Evolutionary conservation across 2,113 vertebrate species (phyloP).

Genomic region (Eublepharis macularius): DNA sequence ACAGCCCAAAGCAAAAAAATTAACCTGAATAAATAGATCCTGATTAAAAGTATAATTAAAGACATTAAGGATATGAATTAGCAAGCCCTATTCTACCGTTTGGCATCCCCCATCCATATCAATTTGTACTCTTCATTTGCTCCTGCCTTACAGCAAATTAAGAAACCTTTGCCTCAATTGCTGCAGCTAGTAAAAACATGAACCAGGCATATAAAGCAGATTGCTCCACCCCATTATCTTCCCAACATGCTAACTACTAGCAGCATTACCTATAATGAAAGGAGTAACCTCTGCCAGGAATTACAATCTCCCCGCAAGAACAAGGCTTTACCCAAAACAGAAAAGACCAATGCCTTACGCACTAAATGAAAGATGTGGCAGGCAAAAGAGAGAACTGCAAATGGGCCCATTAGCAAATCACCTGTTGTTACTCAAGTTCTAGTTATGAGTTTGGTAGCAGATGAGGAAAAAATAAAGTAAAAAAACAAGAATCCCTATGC

Average conservation of each 20-base stretch:
- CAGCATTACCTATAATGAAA: not conserved
- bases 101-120: constrained; percentile 58
- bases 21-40: constrained; percentile 66
- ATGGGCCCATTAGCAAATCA: not conserved
- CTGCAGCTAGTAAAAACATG: not conserved
- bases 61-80: constrained; percentile 68
- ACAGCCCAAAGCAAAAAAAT: constrained; percentile 63
- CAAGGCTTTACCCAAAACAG: fast-evolving
- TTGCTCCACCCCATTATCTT: not conserved
- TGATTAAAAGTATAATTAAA: constrained; percentile 79
- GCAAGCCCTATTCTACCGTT: constrained; percentile 27
- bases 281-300: not conserved
- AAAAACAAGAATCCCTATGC: not conserved
- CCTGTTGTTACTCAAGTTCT: not conserved
- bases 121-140: constrained; percentile 55
- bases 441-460: not conserved
- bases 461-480: not conserved
- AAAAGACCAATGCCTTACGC: not conserved
- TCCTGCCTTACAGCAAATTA: constrained; percentile 21
- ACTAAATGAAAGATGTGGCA: not conserved
- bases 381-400: not conserved
- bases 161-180: not conserved
- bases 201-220: fast-evolving
- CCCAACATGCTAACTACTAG: not conserved
- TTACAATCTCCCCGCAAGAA: fast-evolving